These are phyloP conservation scores for Chrysochloris asiatica DNA, from an alignment of 2,113 vertebrate species.

Conservation along the genomic window DNA sequence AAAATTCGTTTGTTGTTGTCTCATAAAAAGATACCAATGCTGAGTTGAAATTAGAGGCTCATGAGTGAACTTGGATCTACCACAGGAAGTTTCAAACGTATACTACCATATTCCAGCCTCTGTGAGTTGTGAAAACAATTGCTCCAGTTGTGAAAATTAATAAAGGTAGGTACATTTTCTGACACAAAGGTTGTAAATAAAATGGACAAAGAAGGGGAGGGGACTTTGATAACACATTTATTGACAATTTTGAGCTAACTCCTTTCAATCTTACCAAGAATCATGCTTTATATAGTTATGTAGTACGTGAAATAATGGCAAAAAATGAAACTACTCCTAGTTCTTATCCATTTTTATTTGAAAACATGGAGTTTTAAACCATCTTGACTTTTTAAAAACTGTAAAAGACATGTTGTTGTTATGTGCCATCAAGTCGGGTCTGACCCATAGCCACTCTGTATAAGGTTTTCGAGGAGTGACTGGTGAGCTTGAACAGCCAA, in stretches of 20 bases:
- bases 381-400: slow-evolving; percentile 3
- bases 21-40: neutral
- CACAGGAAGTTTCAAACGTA: too few relatives aligned
- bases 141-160: neutral
- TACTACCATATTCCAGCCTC: too few relatives aligned
- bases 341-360: too few relatives aligned
- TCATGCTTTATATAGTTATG: neutral
- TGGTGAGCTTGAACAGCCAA: too few relatives aligned
- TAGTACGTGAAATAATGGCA: neutral
- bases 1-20: neutral
- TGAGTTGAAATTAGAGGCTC: neutral
- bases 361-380: neutral
- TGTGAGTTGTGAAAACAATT: too few relatives aligned
- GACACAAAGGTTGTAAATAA: neutral
- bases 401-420: slow-evolving; percentile 7
- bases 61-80: neutral
- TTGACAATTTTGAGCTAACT: neutral
- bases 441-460: too few relatives aligned
- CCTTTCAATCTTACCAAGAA: neutral
- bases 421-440: too few relatives aligned
- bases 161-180: neutral
- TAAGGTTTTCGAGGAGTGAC: too few relatives aligned
- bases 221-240: neutral
- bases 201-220: neutral
- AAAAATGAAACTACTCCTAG: too few relatives aligned